phyloP scores from a whole-genome alignment of 1,140 invertebrate species.

The Vollenhovia emeryi region DNA sequence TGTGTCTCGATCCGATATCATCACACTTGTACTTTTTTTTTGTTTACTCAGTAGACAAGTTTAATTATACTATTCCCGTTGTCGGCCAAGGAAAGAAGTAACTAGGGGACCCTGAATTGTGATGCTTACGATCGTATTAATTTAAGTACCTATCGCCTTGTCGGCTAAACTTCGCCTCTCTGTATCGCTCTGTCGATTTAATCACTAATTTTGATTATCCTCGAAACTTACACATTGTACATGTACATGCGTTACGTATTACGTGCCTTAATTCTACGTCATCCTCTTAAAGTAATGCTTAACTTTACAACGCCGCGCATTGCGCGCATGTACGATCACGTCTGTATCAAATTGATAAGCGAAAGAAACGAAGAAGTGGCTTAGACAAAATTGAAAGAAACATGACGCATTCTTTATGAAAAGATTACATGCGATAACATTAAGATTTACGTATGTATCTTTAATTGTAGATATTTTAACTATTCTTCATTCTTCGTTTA shows the following conservation, averaged over 20 bases:
- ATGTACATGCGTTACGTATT: constrained; percentile 68
- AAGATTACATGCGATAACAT: background rate
- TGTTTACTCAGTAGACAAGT: constrained; percentile 68
- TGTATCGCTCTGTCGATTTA: constrained; percentile 41
- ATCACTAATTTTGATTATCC: constrained; percentile 72
- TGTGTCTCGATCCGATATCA: constrained; percentile 45
- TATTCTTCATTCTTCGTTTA: background rate
- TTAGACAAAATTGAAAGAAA: background rate
- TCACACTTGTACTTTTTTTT: constrained; percentile 70
- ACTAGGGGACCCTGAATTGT: constrained; percentile 75
- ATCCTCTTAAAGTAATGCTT: constrained; percentile 62
- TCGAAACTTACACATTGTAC: constrained; percentile 44
- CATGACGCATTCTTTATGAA: background rate
- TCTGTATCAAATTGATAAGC: constrained; percentile 6
- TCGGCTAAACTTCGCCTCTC: constrained; percentile 20
- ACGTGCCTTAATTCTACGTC: constrained; percentile 60
- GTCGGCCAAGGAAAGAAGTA: constrained; percentile 63
- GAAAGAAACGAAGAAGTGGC: background rate
- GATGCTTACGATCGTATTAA: constrained; percentile 68
- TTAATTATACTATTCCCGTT: constrained; percentile 60
- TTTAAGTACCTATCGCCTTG: constrained; percentile 60
- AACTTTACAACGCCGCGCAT: constrained; percentile 57
- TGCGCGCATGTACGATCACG: constrained; percentile 37
- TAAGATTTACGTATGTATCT: background rate
- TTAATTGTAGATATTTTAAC: background rate